Conservation (phyloP, 2,113 vertebrate genomes). For the Onychorhynchus coronatus region DNA sequence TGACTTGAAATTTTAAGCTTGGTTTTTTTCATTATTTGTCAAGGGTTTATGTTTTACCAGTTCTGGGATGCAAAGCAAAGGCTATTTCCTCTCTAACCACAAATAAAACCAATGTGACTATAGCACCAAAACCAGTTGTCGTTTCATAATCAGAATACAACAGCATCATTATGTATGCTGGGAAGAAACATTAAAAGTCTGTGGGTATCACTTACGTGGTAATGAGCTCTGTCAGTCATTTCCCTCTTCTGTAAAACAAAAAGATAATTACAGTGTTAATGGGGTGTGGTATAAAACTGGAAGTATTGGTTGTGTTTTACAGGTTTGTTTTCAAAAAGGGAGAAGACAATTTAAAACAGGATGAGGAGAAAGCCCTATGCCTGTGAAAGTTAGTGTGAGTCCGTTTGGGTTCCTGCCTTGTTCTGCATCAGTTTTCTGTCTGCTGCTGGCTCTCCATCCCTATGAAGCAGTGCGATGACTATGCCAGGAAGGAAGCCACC, state of each 20-base stretch:
- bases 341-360: neutral
- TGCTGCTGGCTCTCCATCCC: neutral
- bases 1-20: neutral
- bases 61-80: neutral
- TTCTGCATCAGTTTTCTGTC: neutral
- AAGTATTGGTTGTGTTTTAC: neutral
- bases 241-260: conserved; percentile 62
- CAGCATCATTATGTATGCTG: accelerated
- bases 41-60: neutral
- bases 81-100: neutral
- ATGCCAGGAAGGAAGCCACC: neutral
- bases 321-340: neutral
- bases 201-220: neutral
- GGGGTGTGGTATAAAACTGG: neutral
- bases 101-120: accelerated
- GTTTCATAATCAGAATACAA: neutral
- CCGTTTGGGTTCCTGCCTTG: neutral
- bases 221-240: conserved; percentile 11
- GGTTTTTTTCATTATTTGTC: neutral
- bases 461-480: neutral
- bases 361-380: neutral
- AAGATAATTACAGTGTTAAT: neutral
- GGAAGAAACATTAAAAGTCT: neutral
- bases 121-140: neutral
- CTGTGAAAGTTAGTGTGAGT: neutral